phyloP scores from a whole-genome alignment of 2,113 vertebrate genomes.

The Misgurnus anguillicaudatus region DNA sequence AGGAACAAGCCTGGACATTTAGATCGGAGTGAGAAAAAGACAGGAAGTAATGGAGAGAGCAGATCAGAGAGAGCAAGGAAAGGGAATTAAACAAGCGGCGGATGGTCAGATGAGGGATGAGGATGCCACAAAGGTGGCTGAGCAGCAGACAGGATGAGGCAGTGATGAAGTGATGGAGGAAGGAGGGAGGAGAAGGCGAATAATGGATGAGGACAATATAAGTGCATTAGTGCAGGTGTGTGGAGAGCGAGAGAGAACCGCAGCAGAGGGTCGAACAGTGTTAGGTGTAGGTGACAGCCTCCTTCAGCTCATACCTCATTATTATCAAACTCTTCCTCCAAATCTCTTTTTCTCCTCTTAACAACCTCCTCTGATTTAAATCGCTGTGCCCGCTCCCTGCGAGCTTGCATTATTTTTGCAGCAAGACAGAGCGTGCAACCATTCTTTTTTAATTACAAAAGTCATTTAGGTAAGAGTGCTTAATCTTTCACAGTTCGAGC shows the following conservation, averaged over 20 bases:
- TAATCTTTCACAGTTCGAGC: constrained; percentile 43
- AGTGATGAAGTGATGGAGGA: constrained; percentile 71
- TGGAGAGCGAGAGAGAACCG: constrained; percentile 35
- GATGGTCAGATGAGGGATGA: constrained; percentile 66
- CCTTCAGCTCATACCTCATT: constrained; percentile 34
- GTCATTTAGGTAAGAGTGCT: constrained; percentile 42
- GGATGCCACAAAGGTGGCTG: constrained; percentile 62
- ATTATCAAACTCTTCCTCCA: constrained; percentile 31
- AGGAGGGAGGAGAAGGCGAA: constrained; percentile 62
- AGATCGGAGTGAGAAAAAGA: constrained; percentile 46
- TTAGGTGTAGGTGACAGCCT: constrained; percentile 41
- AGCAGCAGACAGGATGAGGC: constrained; percentile 60
- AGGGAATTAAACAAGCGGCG: constrained; percentile 53
- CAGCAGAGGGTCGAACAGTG: constrained; percentile 47
- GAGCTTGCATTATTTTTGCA: constrained; percentile 25
- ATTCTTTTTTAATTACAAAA: constrained; percentile 41
- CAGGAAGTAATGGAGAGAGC: constrained; percentile 55
- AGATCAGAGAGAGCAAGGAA: constrained; percentile 54
- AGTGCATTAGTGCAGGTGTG: constrained; percentile 73
- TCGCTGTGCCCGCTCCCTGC: neutral
- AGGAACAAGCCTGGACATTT: constrained; percentile 23
- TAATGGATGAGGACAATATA: constrained; percentile 79
- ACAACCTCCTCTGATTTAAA: constrained; percentile 25
- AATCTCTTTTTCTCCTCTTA: constrained; percentile 1
- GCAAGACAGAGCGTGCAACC: constrained; percentile 10